Percentiles rank a stretch among this genome's conserved stretches.
These are phyloP conservation scores for Gadus chalcogrammus DNA, from an alignment of 2,113 vertebrate species.

Conservation along the genomic window DNA sequence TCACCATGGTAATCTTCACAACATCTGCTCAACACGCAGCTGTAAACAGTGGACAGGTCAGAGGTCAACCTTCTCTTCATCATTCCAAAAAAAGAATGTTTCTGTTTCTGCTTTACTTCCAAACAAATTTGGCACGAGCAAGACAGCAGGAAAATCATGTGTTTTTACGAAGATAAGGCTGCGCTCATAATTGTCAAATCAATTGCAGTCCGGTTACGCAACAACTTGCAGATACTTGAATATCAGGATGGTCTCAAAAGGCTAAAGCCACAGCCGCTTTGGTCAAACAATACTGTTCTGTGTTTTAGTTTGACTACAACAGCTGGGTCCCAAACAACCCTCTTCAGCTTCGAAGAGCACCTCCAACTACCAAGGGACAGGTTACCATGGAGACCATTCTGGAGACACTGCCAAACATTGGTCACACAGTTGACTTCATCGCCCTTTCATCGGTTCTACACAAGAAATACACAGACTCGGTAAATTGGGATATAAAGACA, in stretches of 20 bases:
- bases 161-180: too few relatives aligned
- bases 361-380: constrained; percentile 11
- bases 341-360: constrained; percentile 6
- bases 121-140: too few relatives aligned
- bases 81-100: too few relatives aligned
- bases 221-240: too few relatives aligned
- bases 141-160: too few relatives aligned
- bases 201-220: too few relatives aligned
- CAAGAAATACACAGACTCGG: neutral
- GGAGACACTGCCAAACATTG: neutral
- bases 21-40: constrained; percentile 31
- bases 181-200: too few relatives aligned
- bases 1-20: constrained; percentile 44
- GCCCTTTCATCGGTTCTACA: neutral
- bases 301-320: constrained; percentile 30
- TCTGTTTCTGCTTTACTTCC: neutral
- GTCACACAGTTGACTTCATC: neutral
- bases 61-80: neutral
- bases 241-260: too few relatives aligned
- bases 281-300: neutral
- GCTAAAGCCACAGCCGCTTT: too few relatives aligned
- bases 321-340: constrained; percentile 32
- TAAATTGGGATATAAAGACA: neutral
- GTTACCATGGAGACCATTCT: neutral
- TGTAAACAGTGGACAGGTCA: constrained; percentile 33